Base-by-base conservation (phyloP, 2,888 invertebrate species). In the Drosophila formosana region DNA sequence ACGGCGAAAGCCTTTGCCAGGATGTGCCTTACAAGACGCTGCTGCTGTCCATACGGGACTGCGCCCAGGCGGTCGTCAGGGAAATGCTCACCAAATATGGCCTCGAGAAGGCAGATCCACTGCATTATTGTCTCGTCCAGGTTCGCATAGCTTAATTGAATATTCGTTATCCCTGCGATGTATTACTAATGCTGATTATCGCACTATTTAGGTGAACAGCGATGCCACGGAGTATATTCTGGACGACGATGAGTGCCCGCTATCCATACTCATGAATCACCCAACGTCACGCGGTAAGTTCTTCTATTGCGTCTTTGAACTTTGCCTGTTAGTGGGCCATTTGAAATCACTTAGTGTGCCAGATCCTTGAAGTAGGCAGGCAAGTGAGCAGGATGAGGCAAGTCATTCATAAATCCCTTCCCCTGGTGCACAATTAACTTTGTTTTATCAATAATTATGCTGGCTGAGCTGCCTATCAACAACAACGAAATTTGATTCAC, bases 1-100 rank as follows among this genome's bases (percentile, higher is more conserved):
- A 99, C 93, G 99, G 99, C 45, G 98, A 98, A 91, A 97, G 98
- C 13, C 94, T 99, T 45, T 97, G 98, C 90, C 96, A 97, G 85
- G 98, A 98, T 93, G 98, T 99, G 90, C 99, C 99, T 53, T 99
- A 99, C 93, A 99, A 99, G 93, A 99, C 99, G 6, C 94, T 99
- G 60, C 94, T 99, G 82, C 94, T 99, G 75, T 98, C 98, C 18
- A 96, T 98, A 58, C 95, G 97, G 68, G 99, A 99, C 93, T 96
- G 96, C 60, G 98, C 99, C 8, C 96, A 96, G 55, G 96, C 96
- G 82, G 98, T 99, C 58, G 97, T 99, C 58, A 94, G 96, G 76
- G 99, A 99, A 94, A 99, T 99, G 95, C 94, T 99, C 72, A 96
- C 98, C 89, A 99, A 99, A 93, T 99, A 99, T 92, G 98, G 98